phyloP scores from a whole-genome alignment of 2,113 vertebrate species.

The Onychostoma macrolepis region DNA sequence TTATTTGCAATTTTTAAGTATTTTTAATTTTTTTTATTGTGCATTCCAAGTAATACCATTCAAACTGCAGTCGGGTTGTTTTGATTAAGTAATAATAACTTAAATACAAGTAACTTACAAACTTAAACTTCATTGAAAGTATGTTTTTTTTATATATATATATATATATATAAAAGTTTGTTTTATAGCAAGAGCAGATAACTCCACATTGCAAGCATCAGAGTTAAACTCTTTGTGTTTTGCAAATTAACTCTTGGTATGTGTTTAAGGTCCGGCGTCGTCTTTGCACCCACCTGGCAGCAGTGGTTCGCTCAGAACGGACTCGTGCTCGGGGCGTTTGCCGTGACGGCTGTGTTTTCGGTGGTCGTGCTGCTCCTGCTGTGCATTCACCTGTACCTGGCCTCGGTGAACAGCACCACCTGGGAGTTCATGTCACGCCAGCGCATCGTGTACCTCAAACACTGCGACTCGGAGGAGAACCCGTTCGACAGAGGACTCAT shows the following conservation, averaged over 20 bases:
- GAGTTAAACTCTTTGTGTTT: neutral
- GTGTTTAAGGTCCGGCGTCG: slow-evolving; percentile 83
- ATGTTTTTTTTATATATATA: too few relatives aligned
- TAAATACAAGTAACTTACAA: too few relatives aligned
- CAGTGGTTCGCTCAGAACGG: slow-evolving; percentile 80
- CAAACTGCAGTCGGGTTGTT: too few relatives aligned
- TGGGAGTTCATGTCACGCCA: slow-evolving; percentile 96
- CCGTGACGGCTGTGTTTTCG: slow-evolving; percentile 74
- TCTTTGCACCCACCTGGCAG: slow-evolving; percentile 73
- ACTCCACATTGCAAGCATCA: too few relatives aligned
- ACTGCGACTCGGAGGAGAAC: slow-evolving; percentile 77
- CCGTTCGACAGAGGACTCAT: slow-evolving; percentile 89
- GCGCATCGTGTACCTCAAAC: slow-evolving; percentile 88
- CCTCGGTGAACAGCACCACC: slow-evolving; percentile 88
- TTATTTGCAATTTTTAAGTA: too few relatives aligned
- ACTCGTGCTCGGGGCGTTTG: slow-evolving; percentile 80
- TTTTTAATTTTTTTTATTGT: too few relatives aligned
- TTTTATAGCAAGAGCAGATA: too few relatives aligned
- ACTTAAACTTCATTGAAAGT: too few relatives aligned
- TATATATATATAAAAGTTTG: too few relatives aligned
- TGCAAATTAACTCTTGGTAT: too few relatives aligned
- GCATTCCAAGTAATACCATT: too few relatives aligned
- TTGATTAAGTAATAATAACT: too few relatives aligned
- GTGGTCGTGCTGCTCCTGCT: slow-evolving; percentile 81
- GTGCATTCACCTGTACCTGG: slow-evolving; percentile 88